phyloP scores from a whole-genome alignment of 2,797 vertebrate species.

The Sebastes hubbsi region DNA sequence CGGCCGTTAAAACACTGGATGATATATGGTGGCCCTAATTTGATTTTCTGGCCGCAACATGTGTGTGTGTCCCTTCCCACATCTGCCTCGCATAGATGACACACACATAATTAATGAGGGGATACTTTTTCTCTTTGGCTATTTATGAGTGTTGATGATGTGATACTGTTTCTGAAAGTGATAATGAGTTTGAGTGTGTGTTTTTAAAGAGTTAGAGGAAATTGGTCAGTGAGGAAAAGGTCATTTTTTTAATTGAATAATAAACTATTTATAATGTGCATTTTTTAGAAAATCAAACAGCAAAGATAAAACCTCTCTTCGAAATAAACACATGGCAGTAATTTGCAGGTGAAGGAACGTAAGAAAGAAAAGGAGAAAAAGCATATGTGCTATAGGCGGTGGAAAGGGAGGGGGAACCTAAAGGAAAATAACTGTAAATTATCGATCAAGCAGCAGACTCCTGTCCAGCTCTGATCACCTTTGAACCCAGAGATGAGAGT shows the following conservation, averaged over 20 bases:
- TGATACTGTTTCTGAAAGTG: slow-evolving; percentile 20
- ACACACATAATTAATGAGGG: slow-evolving; percentile 49
- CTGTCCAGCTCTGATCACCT: slow-evolving; percentile 69
- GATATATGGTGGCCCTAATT: slow-evolving; percentile 77
- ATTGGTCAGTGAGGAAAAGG: not conserved
- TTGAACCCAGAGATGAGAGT: slow-evolving; percentile 75
- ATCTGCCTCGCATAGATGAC: slow-evolving; percentile 58
- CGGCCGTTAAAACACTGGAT: slow-evolving; percentile 65
- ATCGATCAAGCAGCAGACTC: slow-evolving; percentile 71
- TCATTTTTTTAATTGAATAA: slow-evolving; percentile 7
- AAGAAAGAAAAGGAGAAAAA: slow-evolving; percentile 29
- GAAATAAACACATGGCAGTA: slow-evolving; percentile 57
- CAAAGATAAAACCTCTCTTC: slow-evolving; percentile 21
- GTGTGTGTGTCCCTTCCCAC: slow-evolving; percentile 64
- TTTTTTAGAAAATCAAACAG: slow-evolving; percentile 16
- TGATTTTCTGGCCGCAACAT: slow-evolving; percentile 74
- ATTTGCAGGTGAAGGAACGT: slow-evolving; percentile 48
- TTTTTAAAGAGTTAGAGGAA: not conserved
- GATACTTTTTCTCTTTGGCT: slow-evolving; percentile 26
- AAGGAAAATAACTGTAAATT: slow-evolving; percentile 82
- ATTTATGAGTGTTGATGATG: slow-evolving; percentile 34
- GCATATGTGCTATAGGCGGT: slow-evolving; percentile 60
- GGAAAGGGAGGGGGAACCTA: slow-evolving; percentile 34
- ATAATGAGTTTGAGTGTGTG: slow-evolving; percentile 9
- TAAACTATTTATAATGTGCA: not conserved